A percentile compares a stretch with the other conserved stretches of the same genome.
phyloP scores from a whole-genome alignment of 1,140 invertebrate genomes.

The Aphaenogaster floridana region DNA sequence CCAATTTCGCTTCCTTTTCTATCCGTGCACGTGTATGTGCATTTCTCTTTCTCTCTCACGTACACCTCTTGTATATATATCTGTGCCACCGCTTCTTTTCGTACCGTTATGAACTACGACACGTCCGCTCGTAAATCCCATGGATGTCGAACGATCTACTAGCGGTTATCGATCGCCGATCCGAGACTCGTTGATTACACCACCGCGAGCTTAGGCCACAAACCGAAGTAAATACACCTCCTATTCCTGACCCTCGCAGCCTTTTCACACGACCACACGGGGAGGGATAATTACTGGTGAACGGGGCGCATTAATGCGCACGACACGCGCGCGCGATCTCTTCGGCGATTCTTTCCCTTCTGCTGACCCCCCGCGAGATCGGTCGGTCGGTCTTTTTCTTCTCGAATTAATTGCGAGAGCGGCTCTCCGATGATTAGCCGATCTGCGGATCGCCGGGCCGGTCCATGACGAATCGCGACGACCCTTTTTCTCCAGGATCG shows the following conservation, averaged over 20 bases:
- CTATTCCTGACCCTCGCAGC: slow-evolving; percentile 36
- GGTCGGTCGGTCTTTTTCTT: background rate
- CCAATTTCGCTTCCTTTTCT: slow-evolving; percentile 45
- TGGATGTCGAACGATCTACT: slow-evolving; percentile 66
- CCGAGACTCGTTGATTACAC: slow-evolving; percentile 63
- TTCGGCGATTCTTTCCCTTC: background rate
- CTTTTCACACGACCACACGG: slow-evolving; percentile 46
- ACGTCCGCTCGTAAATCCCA: slow-evolving; percentile 68
- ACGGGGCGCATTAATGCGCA: slow-evolving; percentile 41
- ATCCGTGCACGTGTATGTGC: background rate
- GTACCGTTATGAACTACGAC: slow-evolving; percentile 73
- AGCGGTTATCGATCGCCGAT: slow-evolving; percentile 65
- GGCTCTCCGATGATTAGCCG: background rate
- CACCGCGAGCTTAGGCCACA: slow-evolving; percentile 38
- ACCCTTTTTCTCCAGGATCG: background rate
- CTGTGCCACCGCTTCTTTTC: slow-evolving; percentile 61
- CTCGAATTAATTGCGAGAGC: slow-evolving; percentile 1
- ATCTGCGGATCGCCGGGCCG: background rate
- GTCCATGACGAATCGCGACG: background rate
- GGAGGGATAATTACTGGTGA: slow-evolving; percentile 28
- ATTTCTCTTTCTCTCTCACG: slow-evolving; percentile 1
- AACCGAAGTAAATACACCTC: slow-evolving; percentile 59
- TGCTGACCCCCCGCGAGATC: background rate
- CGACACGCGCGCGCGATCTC: slow-evolving; percentile 29
- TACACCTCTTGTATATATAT: background rate